Conservation (phyloP, 2,113 vertebrate species). For the Neodon shergylaensis region DNA sequence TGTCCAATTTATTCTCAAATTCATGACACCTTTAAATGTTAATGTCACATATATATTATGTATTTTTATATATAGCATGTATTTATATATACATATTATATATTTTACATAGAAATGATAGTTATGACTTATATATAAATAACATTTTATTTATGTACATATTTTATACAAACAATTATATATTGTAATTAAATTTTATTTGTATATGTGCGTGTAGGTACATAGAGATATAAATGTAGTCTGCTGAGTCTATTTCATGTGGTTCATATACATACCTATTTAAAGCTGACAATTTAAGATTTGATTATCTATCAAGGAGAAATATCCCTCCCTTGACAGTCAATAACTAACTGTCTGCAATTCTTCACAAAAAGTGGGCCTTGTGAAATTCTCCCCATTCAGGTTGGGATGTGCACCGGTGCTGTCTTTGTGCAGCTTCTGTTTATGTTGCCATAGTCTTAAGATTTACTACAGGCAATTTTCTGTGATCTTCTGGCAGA, state of each 20-base stretch:
- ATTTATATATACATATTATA: not conserved
- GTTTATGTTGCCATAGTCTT: not conserved
- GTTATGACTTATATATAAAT: not conserved
- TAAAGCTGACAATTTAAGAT: not conserved
- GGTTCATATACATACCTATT: not conserved
- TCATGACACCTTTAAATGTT: not conserved
- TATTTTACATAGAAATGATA: not conserved
- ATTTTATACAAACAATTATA: not conserved
- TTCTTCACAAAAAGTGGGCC: not conserved
- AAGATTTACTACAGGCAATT: not conserved
- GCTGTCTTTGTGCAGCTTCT: not conserved
- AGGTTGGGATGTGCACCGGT: not conserved
- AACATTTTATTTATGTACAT: not conserved
- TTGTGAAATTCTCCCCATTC: not conserved
- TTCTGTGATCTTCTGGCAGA: too few species aligned
- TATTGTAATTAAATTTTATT: not conserved
- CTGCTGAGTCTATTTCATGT: not conserved
- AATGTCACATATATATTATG: not conserved
- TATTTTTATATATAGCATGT: not conserved
- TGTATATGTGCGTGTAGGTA: accelerated
- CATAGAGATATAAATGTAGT: not conserved
- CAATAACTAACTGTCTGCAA: not conserved
- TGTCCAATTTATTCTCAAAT: not conserved
- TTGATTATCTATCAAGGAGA: not conserved
- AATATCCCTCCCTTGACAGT: not conserved